phyloP scores from a whole-genome alignment of 2,797 vertebrate genomes.

The Sebastes vulpes region DNA sequence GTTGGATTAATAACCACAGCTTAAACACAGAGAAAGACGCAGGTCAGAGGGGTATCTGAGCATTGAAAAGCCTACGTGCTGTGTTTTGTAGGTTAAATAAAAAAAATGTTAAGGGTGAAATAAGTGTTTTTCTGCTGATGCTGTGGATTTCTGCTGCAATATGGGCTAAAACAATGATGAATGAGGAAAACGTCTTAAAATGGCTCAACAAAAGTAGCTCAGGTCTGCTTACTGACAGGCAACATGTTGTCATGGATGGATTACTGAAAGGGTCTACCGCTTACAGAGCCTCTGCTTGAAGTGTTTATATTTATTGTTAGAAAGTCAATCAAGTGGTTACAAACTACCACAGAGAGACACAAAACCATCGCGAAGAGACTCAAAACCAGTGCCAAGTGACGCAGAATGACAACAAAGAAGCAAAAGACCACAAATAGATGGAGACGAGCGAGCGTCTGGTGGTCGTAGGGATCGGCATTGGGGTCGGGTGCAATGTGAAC shows the following conservation, averaged over 20 bases:
- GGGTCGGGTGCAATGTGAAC: too few species aligned
- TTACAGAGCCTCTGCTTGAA: neutral
- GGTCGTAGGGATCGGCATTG: too few species aligned
- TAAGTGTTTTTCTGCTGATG: neutral
- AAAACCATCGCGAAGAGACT: accelerated
- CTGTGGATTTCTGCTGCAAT: neutral
- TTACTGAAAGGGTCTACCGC: neutral
- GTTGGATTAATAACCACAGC: slow-evolving; percentile 54
- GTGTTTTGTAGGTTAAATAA: neutral
- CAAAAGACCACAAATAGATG: neutral
- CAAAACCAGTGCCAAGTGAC: too few species aligned
- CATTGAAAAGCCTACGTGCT: neutral
- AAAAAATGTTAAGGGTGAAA: neutral
- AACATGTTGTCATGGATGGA: neutral
- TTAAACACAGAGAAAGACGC: slow-evolving; percentile 25
- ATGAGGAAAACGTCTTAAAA: neutral
- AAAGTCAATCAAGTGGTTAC: neutral
- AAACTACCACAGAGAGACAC: neutral
- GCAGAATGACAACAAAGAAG: too few species aligned
- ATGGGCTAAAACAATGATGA: neutral
- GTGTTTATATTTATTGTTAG: neutral
- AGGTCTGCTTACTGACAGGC: neutral
- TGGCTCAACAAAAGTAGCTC: neutral
- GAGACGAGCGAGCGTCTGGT: neutral
- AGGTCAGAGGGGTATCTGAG: neutral